A percentile compares a stretch with the other conserved stretches of the same genome.
phyloP scores from a whole-genome alignment of 2,113 vertebrate genomes.

The Equus quagga region DNA sequence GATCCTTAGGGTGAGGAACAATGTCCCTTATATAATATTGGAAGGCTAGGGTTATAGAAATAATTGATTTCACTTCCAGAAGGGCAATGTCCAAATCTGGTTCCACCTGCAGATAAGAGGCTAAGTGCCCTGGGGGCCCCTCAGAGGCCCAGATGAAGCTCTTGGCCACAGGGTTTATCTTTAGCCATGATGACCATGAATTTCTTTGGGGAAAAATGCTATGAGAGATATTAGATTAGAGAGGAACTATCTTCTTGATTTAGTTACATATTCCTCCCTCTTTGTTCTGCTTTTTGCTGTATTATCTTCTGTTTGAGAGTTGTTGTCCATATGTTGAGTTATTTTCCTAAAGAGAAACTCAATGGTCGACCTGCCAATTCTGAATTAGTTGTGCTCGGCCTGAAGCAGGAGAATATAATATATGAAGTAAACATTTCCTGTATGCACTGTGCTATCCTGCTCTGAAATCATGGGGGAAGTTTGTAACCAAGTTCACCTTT shows the following conservation, averaged over 20 bases:
- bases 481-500: not conserved
- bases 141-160: not conserved
- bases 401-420: not conserved
- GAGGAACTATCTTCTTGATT: not conserved
- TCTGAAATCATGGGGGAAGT: not conserved
- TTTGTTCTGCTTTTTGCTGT: not conserved
- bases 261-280: not conserved
- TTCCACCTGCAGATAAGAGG: not conserved
- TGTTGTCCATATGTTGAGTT: not conserved
- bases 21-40: not conserved
- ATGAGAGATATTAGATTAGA: not conserved
- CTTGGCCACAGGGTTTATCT: not conserved
- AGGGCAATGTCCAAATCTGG: not conserved
- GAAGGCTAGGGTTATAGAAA: not conserved
- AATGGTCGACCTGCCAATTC: not conserved
- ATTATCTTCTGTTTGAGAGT: not conserved
- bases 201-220: constrained; percentile 1
- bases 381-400: not conserved
- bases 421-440: not conserved
- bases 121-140: not conserved
- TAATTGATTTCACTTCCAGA: not conserved
- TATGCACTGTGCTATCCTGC: not conserved
- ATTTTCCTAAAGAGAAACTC: not conserved
- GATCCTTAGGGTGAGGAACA: not conserved
- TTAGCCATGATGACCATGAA: not conserved